phyloP scores from a whole-genome alignment of 1,140 invertebrate species.

The Oscheius sp. region DNA sequence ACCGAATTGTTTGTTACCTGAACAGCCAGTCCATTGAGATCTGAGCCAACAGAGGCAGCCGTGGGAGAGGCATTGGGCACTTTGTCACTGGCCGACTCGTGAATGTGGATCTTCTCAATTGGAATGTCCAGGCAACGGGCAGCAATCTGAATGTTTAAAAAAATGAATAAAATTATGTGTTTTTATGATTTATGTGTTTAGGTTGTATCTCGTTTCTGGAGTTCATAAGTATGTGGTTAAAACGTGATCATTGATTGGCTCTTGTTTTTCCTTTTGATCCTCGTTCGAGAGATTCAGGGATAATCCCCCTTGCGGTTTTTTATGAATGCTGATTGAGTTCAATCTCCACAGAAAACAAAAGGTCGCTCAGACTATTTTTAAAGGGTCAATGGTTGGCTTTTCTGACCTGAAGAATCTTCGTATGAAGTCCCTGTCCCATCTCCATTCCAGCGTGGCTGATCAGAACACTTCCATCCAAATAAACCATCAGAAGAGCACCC shows the following conservation, averaged over 20 bases:
- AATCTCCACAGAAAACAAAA: no score
- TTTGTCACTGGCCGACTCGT: constrained; percentile 85
- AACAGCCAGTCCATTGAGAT: constrained; percentile 91
- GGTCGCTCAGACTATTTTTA: not conserved
- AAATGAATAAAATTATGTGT: no score
- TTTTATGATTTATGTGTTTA: no score
- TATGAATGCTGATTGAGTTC: no score
- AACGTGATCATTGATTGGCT: no score
- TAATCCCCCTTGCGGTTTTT: no score
- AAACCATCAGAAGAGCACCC: constrained; percentile 82
- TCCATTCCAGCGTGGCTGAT: constrained; percentile 86
- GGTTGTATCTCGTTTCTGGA: no score
- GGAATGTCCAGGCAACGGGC: constrained; percentile 72
- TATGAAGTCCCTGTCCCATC: constrained; percentile 93
- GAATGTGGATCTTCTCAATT: constrained; percentile 76
- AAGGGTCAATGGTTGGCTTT: not conserved
- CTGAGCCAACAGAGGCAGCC: constrained; percentile 83
- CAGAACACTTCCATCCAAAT: constrained; percentile 85
- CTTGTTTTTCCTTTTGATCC: no score
- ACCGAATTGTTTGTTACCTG: constrained; percentile 14
- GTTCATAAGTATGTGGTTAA: no score
- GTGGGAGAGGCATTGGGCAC: constrained; percentile 89
- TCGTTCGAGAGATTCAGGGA: no score
- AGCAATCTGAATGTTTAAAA: constrained; percentile 73
- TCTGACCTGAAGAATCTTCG: constrained; percentile 83